phyloP scores from a whole-genome alignment of 2,888 invertebrate species.

The Mactromeris polynyma region DNA sequence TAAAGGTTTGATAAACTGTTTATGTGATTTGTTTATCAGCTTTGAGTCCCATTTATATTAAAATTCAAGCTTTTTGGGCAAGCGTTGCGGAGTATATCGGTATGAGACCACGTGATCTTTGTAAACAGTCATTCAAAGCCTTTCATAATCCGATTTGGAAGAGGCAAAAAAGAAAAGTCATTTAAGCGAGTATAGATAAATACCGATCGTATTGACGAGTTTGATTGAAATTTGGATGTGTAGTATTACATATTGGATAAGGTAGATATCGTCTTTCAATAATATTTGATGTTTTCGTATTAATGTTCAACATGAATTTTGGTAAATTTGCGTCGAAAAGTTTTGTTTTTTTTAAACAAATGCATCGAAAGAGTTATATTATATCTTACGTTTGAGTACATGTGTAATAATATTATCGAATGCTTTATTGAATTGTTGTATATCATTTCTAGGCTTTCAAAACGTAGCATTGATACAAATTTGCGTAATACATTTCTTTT shows the following conservation, averaged over 20 bases:
- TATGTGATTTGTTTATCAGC: not conserved
- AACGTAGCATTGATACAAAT: too few species aligned
- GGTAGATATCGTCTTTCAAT: not conserved
- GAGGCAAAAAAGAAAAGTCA: not conserved
- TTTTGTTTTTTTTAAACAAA: too few species aligned
- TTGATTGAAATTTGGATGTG: not conserved
- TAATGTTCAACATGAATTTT: not conserved
- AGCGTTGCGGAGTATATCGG: not conserved
- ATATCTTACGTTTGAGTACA: too few species aligned
- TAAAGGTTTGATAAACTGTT: not conserved
- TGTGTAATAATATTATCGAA: too few species aligned
- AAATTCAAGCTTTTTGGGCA: not conserved
- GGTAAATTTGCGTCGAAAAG: not conserved
- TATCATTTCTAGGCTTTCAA: too few species aligned
- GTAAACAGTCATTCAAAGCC: not conserved
- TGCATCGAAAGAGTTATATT: too few species aligned
- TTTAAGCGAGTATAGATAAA: not conserved
- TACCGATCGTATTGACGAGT: not conserved
- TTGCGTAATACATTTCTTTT: too few species aligned
- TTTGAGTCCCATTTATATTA: not conserved
- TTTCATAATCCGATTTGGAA: not conserved
- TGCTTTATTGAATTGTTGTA: too few species aligned
- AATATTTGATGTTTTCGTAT: not conserved
- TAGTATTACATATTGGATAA: not conserved
- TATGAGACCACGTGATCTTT: not conserved